These are phyloP conservation scores for Amyelois transitella DNA, from an alignment of 1,140 invertebrate genomes.

Conservation along the genomic window DNA sequence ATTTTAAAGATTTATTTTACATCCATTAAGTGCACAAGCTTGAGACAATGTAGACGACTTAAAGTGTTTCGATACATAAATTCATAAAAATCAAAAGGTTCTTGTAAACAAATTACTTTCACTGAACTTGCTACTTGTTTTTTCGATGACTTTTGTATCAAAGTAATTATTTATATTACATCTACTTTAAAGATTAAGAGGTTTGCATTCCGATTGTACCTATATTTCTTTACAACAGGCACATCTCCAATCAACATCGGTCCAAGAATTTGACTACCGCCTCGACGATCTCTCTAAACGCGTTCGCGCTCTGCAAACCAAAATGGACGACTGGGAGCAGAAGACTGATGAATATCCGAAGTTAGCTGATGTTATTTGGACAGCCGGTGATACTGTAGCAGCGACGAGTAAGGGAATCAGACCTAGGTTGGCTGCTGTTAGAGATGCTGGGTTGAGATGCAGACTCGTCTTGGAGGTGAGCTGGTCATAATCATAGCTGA, in stretches of 20 bases:
- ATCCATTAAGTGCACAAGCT: no score
- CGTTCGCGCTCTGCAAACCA: slow-evolving; percentile 37
- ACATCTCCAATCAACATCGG: slow-evolving; percentile 57
- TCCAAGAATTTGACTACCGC: slow-evolving; percentile 63
- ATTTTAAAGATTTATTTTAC: no score
- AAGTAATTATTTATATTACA: no score
- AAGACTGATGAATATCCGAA: slow-evolving; percentile 51
- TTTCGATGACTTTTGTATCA: no score
- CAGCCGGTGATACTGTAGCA: slow-evolving; percentile 58
- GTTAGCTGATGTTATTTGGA: slow-evolving; percentile 56
- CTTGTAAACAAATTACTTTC: no score
- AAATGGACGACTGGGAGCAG: slow-evolving; percentile 64
- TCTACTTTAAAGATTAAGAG: no score
- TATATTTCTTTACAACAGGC: slow-evolving; percentile 27
- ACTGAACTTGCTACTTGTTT: no score
- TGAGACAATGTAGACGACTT: no score
- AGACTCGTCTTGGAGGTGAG: slow-evolving; percentile 48
- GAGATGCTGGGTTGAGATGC: slow-evolving; percentile 38
- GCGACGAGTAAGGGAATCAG: slow-evolving; percentile 34
- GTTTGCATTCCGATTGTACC: no score
- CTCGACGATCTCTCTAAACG: slow-evolving; percentile 62
- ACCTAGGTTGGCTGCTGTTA: slow-evolving; percentile 30
- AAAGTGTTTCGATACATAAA: no score
- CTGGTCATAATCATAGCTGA: background rate
- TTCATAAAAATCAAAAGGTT: no score